Evolutionary conservation across 2,113 vertebrate species (phyloP).

Genomic region (Mastomys coucha): DNA sequence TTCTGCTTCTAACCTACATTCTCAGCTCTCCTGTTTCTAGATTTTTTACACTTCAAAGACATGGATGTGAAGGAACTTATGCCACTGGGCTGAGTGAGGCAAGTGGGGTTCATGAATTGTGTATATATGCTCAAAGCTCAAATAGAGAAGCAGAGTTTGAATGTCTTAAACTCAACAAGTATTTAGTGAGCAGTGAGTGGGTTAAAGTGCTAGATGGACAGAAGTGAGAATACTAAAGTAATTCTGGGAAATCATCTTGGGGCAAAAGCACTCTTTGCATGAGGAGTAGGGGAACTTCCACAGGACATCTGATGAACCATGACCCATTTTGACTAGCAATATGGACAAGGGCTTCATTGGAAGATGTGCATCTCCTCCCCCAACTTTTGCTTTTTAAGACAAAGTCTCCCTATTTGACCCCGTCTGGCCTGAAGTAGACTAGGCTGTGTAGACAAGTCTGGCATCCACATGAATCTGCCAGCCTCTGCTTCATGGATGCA

Average conservation of each 20-base stretch:
- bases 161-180: not conserved
- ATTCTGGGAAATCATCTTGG: not conserved
- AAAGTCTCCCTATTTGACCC: not conserved
- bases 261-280: not conserved
- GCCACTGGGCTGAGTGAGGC: rapidly evolving
- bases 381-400: not conserved
- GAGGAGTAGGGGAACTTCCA: not conserved
- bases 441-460: not conserved
- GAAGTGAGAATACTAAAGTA: not conserved
- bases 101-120: not conserved
- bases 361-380: not conserved
- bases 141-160: not conserved
- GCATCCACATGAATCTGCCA: too few species aligned
- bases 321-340: not conserved
- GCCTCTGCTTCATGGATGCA: too few species aligned
- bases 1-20: too few species aligned
- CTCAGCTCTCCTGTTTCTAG: not conserved
- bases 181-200: not conserved
- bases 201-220: not conserved
- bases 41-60: not conserved
- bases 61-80: not conserved
- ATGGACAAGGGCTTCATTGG: not conserved
- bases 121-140: not conserved
- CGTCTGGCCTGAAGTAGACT: not conserved
- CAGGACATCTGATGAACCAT: rapidly evolving